Base-by-base conservation (phyloP, 1,140 invertebrate species). In the Sitodiplosis mosellana region DNA sequence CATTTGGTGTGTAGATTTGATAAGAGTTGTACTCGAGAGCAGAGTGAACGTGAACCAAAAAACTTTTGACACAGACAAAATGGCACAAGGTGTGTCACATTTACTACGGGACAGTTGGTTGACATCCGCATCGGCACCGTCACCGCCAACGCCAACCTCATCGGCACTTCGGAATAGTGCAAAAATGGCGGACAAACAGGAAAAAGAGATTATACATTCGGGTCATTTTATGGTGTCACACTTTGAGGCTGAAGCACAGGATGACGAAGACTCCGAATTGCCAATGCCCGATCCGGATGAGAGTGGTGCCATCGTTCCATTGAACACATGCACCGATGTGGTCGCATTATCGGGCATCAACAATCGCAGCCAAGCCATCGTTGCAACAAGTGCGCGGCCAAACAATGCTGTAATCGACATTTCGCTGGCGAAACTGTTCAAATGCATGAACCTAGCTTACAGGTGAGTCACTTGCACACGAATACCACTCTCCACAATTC, bases 211-310 rank as follows among this genome's bases (percentile, higher is more conserved):
- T 1, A 96, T 96, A 56, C 92, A 97, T 65, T 95, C 90, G 56
- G 93, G 93, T 18, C 92, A 97, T 65, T 97, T 96, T 67, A 97
- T 97, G 93, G 82, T 96, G 37, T 95, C 89, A 42, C 80, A 91
- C 64, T 92, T 96, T 68, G 90, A 95, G 65, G 86, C 87, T 27
- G 86, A 91, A 63, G 83, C 77, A 20, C 84, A 89, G 62, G 87
- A 90, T 59, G 86, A 89, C 57, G 84, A 87, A 58, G 61, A 63
- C 43, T 55, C 52, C 21, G 51, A 50, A 52, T 54, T 63, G 11
- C 59, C 60, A 48, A 79, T 85, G 51, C 77, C 82, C 10, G 84
- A 87, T 49, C 76, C 75, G 34, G 71, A 70, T 50, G 59, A 61
- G 3, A 10, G 27, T 10, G 10, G 27, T 27, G 45, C 57, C 7